Base-by-base conservation (phyloP, 2,888 invertebrate genomes). In the Eupeodes luniger region DNA sequence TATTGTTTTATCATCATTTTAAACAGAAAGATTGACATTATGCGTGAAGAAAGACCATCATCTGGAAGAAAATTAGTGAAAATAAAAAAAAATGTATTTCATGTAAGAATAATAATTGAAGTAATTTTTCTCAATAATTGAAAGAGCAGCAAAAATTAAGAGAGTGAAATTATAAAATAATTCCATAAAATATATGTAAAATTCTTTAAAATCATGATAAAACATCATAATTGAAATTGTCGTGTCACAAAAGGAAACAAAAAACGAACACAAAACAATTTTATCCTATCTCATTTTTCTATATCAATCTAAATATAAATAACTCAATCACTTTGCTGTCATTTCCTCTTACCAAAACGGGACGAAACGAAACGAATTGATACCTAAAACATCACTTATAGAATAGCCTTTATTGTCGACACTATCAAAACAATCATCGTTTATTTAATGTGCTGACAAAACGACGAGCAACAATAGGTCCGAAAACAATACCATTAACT, bases 401-500 rank as follows among this genome's bases (percentile, higher is more conserved):
- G 72, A 6, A 72, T 72, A 36, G 72, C 59, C 44, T 72, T 72
- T 72, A 72, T 19, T 72, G 72, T 59, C 59, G 72, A 72, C 72
- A 72, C 57, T 72, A 59, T 72, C 72, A 27, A 72, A 55, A 44
- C 66, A 66, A 59, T 72, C 72, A 59, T 75, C 75, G 75, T 75
- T 75, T 53, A 64, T 49, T 62, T 72, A 72, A 72, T 59, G 72
- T 72, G 1, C 47, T 72, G 72, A 85, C 85, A 88, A 88, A 85
- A 75, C 74, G 75, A 75, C 66, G 55, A 81, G 85, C 81, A 88
- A 85, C 88, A 88, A 81, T 81, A 80, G 67, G 67, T 72, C 72
- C 84, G 76, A 80, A 87, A 87, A 87, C 87, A 87, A 87, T 84
- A 80, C 80, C 80, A 85, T 85, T 85, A 74, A 84, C 66, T 78